A percentile compares a stretch with the other conserved stretches of the same genome.
These are phyloP conservation scores for Dicranocentrus wangi DNA, from an alignment of 2,888 invertebrate species.

Conservation along the genomic window DNA sequence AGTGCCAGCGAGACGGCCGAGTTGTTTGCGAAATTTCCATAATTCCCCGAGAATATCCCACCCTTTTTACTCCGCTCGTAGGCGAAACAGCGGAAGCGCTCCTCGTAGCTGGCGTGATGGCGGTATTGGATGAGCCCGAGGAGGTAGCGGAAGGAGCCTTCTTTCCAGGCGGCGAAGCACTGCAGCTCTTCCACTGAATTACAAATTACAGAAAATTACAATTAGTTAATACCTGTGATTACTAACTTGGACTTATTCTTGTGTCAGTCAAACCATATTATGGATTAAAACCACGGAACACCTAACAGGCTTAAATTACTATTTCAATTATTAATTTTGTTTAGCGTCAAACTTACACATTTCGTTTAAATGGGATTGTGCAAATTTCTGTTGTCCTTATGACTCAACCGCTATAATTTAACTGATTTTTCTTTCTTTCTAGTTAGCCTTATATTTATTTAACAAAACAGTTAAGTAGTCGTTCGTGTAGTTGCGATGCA, in stretches of 20 bases:
- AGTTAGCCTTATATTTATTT: too few species aligned
- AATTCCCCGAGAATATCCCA: conserved; percentile 52
- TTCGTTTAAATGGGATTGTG: too few species aligned
- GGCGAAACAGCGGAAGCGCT: conserved; percentile 95
- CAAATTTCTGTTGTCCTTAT: too few species aligned
- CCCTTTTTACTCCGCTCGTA: conserved; percentile 81
- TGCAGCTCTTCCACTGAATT: conserved; percentile 92
- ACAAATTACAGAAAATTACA: conserved; percentile 73
- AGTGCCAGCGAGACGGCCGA: conserved; percentile 66
- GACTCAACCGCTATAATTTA: too few species aligned
- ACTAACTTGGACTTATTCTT: too few species aligned
- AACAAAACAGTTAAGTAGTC: too few species aligned
- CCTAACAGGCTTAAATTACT: too few species aligned
- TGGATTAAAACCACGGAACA: too few species aligned
- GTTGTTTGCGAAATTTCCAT: conserved; percentile 60
- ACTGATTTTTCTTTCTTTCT: too few species aligned
- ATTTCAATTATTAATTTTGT: too few species aligned
- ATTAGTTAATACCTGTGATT: not conserved
- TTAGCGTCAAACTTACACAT: too few species aligned
- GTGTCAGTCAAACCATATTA: not conserved
- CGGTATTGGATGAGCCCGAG: conserved; percentile 92
- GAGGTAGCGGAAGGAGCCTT: conserved; percentile 91
- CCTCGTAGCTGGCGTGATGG: conserved; percentile 86
- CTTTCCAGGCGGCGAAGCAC: conserved; percentile 94
- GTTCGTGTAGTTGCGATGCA: too few species aligned